These are phyloP conservation scores for Cerastoderma edule DNA, from an alignment of 2,888 invertebrate genomes.

Conservation along the genomic window DNA sequence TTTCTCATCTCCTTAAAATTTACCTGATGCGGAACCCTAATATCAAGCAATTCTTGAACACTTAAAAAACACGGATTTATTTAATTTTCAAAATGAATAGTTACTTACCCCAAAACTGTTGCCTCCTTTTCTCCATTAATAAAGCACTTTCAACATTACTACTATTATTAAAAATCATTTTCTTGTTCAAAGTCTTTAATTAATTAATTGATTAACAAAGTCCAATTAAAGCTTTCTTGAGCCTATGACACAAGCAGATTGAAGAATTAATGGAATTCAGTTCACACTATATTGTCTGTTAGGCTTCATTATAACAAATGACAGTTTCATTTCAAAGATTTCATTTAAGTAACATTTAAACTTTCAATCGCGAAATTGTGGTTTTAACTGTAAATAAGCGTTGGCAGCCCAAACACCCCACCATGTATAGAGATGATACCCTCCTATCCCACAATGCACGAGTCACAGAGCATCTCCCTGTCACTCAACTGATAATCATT, in stretches of 20 bases:
- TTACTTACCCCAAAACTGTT: conserved; percentile 20
- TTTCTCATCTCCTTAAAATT: no score
- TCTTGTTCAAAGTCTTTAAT: background rate
- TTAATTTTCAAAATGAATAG: background rate
- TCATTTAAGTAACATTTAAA: conserved; percentile 24
- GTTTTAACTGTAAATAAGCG: conserved; percentile 28
- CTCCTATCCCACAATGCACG: conserved; percentile 30
- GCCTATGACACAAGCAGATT: background rate
- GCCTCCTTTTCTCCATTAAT: conserved; percentile 11
- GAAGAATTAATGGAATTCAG: background rate
- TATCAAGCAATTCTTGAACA: no score
- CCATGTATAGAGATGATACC: conserved; percentile 23
- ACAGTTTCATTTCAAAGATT: conserved; percentile 25
- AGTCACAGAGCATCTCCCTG: conserved; percentile 41
- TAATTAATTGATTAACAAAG: no score
- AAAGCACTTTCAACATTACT: conserved; percentile 20
- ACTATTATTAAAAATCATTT: conserved; percentile 23
- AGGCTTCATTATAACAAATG: conserved; percentile 13
- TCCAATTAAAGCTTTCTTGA: background rate
- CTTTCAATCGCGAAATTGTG: conserved; percentile 8
- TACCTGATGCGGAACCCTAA: no score
- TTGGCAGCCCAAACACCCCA: conserved; percentile 20
- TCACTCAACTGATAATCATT: conserved; percentile 48
- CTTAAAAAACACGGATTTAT: background rate
- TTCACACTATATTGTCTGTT: conserved; percentile 6